Base-by-base conservation (phyloP, 1,140 invertebrate genomes). In the Calliopsis andreniformis region DNA sequence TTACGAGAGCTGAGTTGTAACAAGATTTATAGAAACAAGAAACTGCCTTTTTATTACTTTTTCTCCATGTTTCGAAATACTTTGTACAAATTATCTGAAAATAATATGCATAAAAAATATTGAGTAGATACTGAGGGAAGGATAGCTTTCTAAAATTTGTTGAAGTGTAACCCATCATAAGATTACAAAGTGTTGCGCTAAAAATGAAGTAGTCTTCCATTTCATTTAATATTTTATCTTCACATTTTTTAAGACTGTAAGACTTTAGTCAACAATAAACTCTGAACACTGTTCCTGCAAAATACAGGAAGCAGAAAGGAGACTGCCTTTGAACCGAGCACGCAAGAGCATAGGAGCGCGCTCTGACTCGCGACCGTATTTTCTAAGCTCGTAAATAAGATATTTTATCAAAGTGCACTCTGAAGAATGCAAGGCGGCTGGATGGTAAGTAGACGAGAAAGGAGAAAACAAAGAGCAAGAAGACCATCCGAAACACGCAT, bases 401-500 rank as follows among this genome's bases (percentile, higher is more conserved):
- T 53, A 75, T 75, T 67, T 75, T 75, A 75, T 55, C 53, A 79
- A 84, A 83, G 81, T 79, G 78, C 77, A 66, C 63, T 76, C 70
- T 70, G 32, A 64, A 75, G 75, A 61, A 63, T 56, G 59, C 76
- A 67, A 49, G 64, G 51, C 59, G 35, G 67, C 64, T 49, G 67
- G 80, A 83, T 56, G 77, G 77, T 71, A 71, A 83, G 82, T 76
- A 83, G 70, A 76, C 80, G 71, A 76, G 82, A 82, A 64, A 64
- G 73, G 68, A 69, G 72, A 83, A 88, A 87, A 87, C 80, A 82
- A 83, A 83, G 75, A 84, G 78, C 69, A 78, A 84, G 76, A 77
- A 77, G 82, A 78, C 83, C 82, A 89, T 86, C 86, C 87, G 88
- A 88, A 89, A 89, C 88, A 89, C 85, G 89, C 89, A 90, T 89